Evolutionary conservation across 2,113 vertebrate species (phyloP), one percentile per base, ranked within the genome.

Genomic region (Chaenocephalus aceratus): DNA sequence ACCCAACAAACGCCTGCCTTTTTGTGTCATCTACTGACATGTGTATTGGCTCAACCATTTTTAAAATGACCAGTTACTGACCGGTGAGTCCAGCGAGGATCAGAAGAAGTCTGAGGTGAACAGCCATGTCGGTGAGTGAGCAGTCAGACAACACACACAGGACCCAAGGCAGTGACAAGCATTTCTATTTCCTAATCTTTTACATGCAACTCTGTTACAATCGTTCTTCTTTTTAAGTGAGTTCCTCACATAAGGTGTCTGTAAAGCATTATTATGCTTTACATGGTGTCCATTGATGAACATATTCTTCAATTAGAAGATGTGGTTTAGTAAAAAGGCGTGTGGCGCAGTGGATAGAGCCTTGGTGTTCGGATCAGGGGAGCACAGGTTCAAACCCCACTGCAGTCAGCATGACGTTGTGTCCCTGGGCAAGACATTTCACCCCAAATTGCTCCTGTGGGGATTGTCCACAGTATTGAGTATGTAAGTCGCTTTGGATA

Each of bases 11-110:
- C 13, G 4, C 9, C 8, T 63, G n/a, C 10, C 18, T 1, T 15
- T 10, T 1, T 46, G 7, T 12, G 10, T 16, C n/a, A 44, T 21
- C 8, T 14, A 34, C 16, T 66, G 23, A 34, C 46, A 6, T 10
- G 7, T 8, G 7, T 6, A 65, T 9, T 48, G 21, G 44, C 1
- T 64, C 13, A 14, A 60, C 41, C 18, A 45, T 30, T 34, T 59
- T 16, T 2, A 51, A 46, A 59, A 15, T 30, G 12, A 60, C 7
- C 4, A 45, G 46, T 18, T 10, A 79, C 86, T 81, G 10, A 90
- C 88, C 88, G 80, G 76, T 75, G 30, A 86, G 46, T 68, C 61
- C 62, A 52, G 45, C 45, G 11, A 86, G 30, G 36, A 86, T 48
- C 44, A 86, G 59, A 44, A 88, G 21, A 78, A 79, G 9, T 10